Evolutionary conservation across 2,888 invertebrate genomes (phyloP).

Genomic region (Agrilus biguttatus): DNA sequence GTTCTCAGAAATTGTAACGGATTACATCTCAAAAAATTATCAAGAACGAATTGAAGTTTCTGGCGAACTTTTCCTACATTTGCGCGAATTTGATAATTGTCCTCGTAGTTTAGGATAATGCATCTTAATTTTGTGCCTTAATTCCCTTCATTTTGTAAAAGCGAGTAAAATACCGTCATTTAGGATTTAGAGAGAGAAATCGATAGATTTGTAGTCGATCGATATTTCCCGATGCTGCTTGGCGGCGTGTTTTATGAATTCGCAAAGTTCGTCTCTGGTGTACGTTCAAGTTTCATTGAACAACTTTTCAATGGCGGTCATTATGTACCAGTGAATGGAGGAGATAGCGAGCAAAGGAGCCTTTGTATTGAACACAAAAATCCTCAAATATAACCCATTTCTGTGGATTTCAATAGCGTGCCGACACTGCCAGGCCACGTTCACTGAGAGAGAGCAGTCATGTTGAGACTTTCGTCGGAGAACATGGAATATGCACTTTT

Average conservation of each 20-base stretch:
- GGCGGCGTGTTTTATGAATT: background rate
- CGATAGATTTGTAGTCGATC: too few relatives aligned
- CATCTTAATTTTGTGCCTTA: too few relatives aligned
- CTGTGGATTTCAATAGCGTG: conserved; percentile 15
- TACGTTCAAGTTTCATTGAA: conserved; percentile 10
- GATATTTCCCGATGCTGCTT: too few relatives aligned
- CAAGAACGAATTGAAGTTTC: too few relatives aligned
- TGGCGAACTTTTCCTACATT: too few relatives aligned
- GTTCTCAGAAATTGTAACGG: too few relatives aligned
- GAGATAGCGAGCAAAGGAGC: conserved; percentile 13
- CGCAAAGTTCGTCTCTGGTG: conserved; percentile 8
- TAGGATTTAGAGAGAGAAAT: too few relatives aligned
- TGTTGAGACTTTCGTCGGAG: conserved; percentile 13
- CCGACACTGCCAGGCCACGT: conserved; percentile 12
- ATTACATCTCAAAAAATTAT: too few relatives aligned
- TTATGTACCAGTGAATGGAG: conserved; percentile 14
- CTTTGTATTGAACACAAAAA: conserved; percentile 16
- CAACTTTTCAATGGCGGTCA: conserved; percentile 12
- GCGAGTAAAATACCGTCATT: too few relatives aligned
- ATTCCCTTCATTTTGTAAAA: too few relatives aligned
- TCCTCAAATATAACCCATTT: conserved; percentile 16
- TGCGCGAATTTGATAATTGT: too few relatives aligned
- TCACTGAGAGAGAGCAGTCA: conserved; percentile 10
- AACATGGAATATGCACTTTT: conserved; percentile 9
- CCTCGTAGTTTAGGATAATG: too few relatives aligned